Evolutionary conservation across 2,797 vertebrate genomes (phyloP).

Genomic region (Sebastes nivosus): DNA sequence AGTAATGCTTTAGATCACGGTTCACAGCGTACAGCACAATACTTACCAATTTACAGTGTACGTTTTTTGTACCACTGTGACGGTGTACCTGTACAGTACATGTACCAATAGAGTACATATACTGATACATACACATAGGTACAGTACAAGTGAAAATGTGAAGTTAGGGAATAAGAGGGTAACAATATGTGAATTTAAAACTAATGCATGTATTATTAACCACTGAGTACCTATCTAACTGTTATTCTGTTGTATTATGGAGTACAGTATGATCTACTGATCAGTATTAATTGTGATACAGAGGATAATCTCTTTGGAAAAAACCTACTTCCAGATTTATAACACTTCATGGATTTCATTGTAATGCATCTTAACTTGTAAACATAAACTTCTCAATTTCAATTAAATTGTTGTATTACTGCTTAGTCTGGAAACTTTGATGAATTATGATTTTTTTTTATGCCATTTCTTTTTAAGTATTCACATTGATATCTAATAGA

Average conservation of each 20-base stretch:
- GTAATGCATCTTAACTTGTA: background rate
- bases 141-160: background rate
- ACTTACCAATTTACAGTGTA: no score
- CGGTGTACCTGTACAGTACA: background rate
- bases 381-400: background rate
- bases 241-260: background rate
- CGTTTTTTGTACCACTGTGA: background rate
- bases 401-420: background rate
- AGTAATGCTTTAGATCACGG: background rate
- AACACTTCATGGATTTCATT: background rate
- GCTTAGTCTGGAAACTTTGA: background rate
- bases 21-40: no score
- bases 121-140: background rate
- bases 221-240: no score
- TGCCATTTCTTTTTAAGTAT: background rate
- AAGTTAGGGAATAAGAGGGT: background rate
- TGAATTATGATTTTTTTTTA: background rate
- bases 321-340: background rate
- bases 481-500: background rate
- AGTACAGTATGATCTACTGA: background rate
- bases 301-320: background rate
- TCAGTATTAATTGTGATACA: background rate
- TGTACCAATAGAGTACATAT: background rate
- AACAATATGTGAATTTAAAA: background rate
- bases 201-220: background rate